phyloP scores from a whole-genome alignment of 2,113 vertebrate species.

The Nannobrachium achirus region DNA sequence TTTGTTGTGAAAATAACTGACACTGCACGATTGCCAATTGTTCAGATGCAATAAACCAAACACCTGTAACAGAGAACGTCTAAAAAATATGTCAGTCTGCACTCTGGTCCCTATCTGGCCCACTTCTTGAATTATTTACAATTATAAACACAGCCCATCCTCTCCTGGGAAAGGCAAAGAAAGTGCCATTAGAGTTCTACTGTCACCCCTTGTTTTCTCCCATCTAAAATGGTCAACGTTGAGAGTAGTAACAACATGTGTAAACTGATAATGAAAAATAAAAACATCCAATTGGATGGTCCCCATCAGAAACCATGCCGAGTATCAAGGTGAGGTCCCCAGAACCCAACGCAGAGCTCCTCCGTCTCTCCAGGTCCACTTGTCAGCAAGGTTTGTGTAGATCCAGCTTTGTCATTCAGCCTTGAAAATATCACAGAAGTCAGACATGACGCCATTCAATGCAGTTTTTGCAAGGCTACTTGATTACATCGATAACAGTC shows the following conservation, averaged over 20 bases:
- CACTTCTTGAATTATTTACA: slow-evolving; percentile 48
- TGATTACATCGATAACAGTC: no score
- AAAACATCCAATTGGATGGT: slow-evolving; percentile 40
- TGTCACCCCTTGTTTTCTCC: not conserved
- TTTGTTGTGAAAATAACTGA: not conserved
- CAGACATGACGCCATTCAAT: not conserved
- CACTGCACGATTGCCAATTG: not conserved
- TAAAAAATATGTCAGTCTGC: not conserved
- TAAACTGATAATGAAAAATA: slow-evolving; percentile 35
- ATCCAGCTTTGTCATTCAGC: slow-evolving; percentile 17
- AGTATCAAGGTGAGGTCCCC: not conserved
- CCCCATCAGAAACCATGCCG: slow-evolving; percentile 32
- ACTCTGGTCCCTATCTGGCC: slow-evolving; percentile 59
- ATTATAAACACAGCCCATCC: slow-evolving; percentile 16
- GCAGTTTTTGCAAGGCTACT: not conserved
- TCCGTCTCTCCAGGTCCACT: not conserved
- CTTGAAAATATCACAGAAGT: not conserved
- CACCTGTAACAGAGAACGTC: not conserved
- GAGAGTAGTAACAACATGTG: slow-evolving; percentile 7
- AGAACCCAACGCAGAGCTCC: not conserved
- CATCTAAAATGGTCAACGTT: slow-evolving; percentile 9
- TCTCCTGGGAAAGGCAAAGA: slow-evolving; percentile 33
- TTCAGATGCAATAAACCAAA: not conserved
- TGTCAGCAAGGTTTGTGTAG: not conserved
- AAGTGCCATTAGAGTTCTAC: slow-evolving; percentile 54